Conservation (phyloP, 2,113 vertebrate genomes). For the Hippocampus comes region DNA sequence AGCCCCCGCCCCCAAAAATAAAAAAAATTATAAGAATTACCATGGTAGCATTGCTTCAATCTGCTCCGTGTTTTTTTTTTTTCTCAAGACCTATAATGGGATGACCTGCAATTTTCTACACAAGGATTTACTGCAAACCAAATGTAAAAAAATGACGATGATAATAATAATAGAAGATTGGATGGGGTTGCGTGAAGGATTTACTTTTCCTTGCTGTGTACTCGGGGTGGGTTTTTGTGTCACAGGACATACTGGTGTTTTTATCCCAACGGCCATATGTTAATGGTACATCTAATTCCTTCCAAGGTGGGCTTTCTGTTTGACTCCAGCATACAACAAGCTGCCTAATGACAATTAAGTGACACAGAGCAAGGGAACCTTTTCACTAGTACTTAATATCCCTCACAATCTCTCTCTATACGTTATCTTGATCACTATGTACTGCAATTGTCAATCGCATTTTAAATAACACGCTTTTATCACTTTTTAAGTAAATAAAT, state of each 20-base stretch:
- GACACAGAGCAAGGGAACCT: not conserved
- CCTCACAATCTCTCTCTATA: not conserved
- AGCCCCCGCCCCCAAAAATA: no score
- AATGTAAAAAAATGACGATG: slow-evolving; percentile 13
- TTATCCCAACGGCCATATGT: slow-evolving; percentile 17
- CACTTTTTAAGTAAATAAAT: not conserved
- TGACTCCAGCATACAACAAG: slow-evolving; percentile 13
- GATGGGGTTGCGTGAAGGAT: not conserved
- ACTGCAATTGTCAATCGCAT: no score
- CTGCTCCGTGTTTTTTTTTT: slow-evolving; percentile 45
- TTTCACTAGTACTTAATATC: not conserved
- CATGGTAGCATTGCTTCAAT: slow-evolving; percentile 47
- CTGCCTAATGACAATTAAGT: slow-evolving; percentile 1
- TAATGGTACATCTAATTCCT: slow-evolving; percentile 7
- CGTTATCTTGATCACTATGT: not conserved
- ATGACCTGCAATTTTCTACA: slow-evolving; percentile 50
- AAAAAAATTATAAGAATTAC: no score
- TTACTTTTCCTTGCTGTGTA: slow-evolving; percentile 3
- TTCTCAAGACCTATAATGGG: slow-evolving; percentile 44
- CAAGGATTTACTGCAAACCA: slow-evolving; percentile 41
- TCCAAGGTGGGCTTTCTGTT: slow-evolving; percentile 23
- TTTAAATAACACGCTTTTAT: no score
- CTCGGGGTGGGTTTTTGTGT: not conserved
- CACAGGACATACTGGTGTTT: slow-evolving; percentile 6
- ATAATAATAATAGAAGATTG: slow-evolving; percentile 21